Conservation (phyloP, 1,140 invertebrate genomes). For the Neodiprion virginianus region DNA sequence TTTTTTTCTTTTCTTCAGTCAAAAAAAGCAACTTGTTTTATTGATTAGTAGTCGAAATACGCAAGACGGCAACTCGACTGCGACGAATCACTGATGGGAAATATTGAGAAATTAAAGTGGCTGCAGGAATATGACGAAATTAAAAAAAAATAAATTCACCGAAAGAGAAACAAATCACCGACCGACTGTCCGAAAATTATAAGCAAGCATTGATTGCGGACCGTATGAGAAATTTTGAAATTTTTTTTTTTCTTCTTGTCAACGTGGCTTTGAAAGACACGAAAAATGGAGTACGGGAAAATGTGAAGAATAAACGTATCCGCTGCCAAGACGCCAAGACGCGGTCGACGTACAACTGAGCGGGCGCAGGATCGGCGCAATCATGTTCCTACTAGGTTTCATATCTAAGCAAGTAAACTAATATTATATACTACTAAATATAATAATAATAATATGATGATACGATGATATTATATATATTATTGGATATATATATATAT, state of each 20-base stretch:
- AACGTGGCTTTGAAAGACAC: not conserved
- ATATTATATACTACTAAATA: slow-evolving; percentile 60
- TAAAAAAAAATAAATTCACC: not conserved
- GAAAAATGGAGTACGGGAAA: not conserved
- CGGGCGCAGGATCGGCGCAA: slow-evolving; percentile 52
- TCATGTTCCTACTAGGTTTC: slow-evolving; percentile 63
- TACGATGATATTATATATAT: slow-evolving; percentile 59
- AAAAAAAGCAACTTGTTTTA: too few relatives aligned
- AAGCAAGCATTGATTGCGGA: not conserved
- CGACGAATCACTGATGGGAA: not conserved
- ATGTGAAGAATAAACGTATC: slow-evolving; percentile 19
- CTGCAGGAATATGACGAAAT: slow-evolving; percentile 5
- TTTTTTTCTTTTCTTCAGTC: too few relatives aligned
- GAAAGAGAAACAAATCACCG: slow-evolving; percentile 9
- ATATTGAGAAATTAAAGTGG: not conserved
- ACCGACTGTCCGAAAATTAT: not conserved
- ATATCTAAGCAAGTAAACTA: slow-evolving; percentile 62
- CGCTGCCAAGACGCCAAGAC: too few relatives aligned
- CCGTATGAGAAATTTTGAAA: not conserved
- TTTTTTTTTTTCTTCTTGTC: too few relatives aligned
- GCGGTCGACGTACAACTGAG: not conserved
- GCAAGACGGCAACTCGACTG: too few relatives aligned
- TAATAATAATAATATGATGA: slow-evolving; percentile 59
- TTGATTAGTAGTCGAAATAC: too few relatives aligned
- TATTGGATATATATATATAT: slow-evolving; percentile 56